Percentiles rank a stretch among this genome's conserved stretches.
phyloP scores from a whole-genome alignment of 2,797 vertebrate genomes.

The Acipenser ruthenus region DNA sequence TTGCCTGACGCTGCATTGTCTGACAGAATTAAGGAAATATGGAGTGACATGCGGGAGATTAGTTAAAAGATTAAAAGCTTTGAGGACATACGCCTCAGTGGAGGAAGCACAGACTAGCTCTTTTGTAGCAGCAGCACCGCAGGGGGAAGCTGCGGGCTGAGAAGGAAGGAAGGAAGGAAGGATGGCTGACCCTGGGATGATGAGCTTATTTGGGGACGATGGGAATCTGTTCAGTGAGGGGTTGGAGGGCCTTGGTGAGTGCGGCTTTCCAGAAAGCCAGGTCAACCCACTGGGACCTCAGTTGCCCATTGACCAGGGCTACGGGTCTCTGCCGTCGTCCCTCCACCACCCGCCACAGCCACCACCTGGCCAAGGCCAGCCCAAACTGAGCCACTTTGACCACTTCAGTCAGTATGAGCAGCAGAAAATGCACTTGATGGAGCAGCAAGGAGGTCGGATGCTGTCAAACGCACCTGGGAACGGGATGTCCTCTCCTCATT shows the following conservation, averaged over 20 bases:
- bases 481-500: conserved; percentile 80
- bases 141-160: conserved; percentile 33
- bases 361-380: conserved; percentile 74
- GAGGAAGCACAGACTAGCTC: conserved; percentile 61
- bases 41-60: conserved; percentile 91
- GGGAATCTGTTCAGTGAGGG: conserved; percentile 93
- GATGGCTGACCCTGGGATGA: conserved; percentile 97
- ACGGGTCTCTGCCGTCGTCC: conserved; percentile 64
- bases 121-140: conserved; percentile 52
- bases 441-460: conserved; percentile 71
- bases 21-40: conserved; percentile 83
- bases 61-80: conserved; percentile 83
- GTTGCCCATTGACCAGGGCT: conserved; percentile 85
- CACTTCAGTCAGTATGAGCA: conserved; percentile 89
- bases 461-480: conserved; percentile 80
- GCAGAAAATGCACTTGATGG: conserved; percentile 80
- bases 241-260: conserved; percentile 87
- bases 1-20: conserved; percentile 70
- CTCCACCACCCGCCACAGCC: conserved; percentile 72
- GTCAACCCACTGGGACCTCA: conserved; percentile 82
- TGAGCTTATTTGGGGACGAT: conserved; percentile 96
- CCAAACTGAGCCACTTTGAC: conserved; percentile 90
- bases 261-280: conserved; percentile 83
- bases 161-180: conserved; percentile 31
- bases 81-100: conserved; percentile 76